Evolutionary conservation across 37 sponge, comb jelly and placozoan genomes (phyloP), one percentile per base, ranked within the genome.

Genomic region (Mnemiopsis leidyi): DNA sequence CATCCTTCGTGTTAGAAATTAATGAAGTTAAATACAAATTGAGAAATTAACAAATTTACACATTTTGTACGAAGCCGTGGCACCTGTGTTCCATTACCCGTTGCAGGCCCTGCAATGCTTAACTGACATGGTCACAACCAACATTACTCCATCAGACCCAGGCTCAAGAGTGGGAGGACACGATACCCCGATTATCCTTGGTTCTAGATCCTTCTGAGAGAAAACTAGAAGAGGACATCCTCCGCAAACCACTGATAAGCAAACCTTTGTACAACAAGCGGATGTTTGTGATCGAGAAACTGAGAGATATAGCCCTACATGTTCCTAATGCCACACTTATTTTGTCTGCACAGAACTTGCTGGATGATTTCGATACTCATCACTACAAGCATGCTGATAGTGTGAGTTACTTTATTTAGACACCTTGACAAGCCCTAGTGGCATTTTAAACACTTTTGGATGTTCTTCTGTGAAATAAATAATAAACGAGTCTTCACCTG

Each of bases 301-400:
- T 85, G 40, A 40, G 90, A n/a, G 35, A 36, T 36, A 77, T 77
- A 20, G 30, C 61, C 23, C 61, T 85, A 0, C 38, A 85, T 38
- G n/a, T 85, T 38, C 90, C 90, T 0, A 13, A 3, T 39, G 38
- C 33, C 7, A 40, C 36, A 3, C 33, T 40, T 28, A 33, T 85
- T 35, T 29, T 85, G 90, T 35, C 90, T 5, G 61, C 90, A 32
- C 40, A 37, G 26, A 23, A 40, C 28, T 3, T 85, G 26, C 29
- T 85, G 36, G 26, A 85, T 40, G 61, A 85, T 37, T 85, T 85
- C 61, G 90, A 85, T 85, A 85, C 24, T 3, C 29, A 85, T 33
- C 90, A 85, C 90, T 29, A 2, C 48, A 23, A 23, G 5, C 36
- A 85, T 33, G 90, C 90, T 38, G 90, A 40, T 0, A 39, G 0